Evolutionary conservation across 2,113 vertebrate species (phyloP).

Genomic region (Meles meles): DNA sequence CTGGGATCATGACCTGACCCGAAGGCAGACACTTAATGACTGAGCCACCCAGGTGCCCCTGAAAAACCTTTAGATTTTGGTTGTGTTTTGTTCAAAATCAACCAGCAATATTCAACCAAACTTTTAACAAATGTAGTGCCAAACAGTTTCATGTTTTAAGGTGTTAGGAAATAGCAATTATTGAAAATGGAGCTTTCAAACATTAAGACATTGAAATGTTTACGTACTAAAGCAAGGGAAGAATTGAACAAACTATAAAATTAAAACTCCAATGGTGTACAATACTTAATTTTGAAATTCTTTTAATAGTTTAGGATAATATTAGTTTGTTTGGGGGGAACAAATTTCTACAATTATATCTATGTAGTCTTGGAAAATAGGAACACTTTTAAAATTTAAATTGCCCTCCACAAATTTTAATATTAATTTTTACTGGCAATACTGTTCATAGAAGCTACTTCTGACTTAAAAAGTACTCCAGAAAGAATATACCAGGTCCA

Average conservation of each 20-base stretch:
- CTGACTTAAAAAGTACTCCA: background rate
- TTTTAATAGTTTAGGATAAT: background rate
- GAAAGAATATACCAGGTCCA: background rate
- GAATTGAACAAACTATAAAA: background rate
- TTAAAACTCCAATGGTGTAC: background rate
- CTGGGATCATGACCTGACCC: too few species aligned
- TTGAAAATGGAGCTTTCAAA: background rate
- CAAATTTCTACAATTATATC: background rate
- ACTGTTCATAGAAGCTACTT: background rate
- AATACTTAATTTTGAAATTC: background rate
- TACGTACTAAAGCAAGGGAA: background rate
- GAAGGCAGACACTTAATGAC: too few species aligned
- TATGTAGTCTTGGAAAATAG: background rate
- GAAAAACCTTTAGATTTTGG: background rate
- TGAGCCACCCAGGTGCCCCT: background rate
- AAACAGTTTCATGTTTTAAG: background rate
- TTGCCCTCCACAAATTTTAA: background rate
- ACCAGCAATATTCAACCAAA: background rate
- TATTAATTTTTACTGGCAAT: background rate
- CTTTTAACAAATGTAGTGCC: background rate
- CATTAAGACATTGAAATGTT: background rate
- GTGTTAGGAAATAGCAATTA: background rate
- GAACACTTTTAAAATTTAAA: background rate
- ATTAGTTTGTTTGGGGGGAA: background rate
- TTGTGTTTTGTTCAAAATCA: background rate